These are phyloP conservation scores for Hyppa rectilinea DNA, from an alignment of 2,888 invertebrate species.

Conservation along the genomic window DNA sequence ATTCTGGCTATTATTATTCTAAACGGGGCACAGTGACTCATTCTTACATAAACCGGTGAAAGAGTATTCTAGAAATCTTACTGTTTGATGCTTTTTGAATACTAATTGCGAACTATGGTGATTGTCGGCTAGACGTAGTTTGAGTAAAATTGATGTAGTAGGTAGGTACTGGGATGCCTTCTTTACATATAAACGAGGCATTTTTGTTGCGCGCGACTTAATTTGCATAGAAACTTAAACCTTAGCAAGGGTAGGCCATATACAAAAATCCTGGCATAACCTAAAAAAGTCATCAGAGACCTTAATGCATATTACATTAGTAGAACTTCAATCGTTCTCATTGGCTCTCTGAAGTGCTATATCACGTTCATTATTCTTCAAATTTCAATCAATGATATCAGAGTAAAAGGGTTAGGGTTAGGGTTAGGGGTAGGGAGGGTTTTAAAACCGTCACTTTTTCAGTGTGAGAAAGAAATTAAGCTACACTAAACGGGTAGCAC, in stretches of 20 bases:
- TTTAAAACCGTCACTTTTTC: too few relatives aligned
- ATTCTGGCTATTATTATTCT: constrained; percentile 65
- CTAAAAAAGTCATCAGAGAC: background rate
- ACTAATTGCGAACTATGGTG: constrained; percentile 37
- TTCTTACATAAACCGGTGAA: constrained; percentile 69
- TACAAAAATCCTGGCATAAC: background rate
- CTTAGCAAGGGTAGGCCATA: background rate
- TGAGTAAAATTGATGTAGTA: background rate
- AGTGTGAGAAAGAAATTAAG: too few relatives aligned
- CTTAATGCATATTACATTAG: too few relatives aligned
- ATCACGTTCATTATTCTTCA: too few relatives aligned
- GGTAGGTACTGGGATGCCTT: background rate
- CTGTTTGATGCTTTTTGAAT: constrained; percentile 56
- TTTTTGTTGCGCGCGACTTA: background rate
- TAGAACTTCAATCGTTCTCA: too few relatives aligned
- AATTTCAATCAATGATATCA: too few relatives aligned
- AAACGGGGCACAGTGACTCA: constrained; percentile 66
- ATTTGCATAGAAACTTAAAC: constrained; percentile 9
- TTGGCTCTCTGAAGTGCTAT: too few relatives aligned
- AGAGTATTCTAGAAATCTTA: constrained; percentile 66
- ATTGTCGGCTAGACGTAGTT: constrained; percentile 28
- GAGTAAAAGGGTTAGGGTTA: too few relatives aligned
- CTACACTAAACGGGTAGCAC: too few relatives aligned
- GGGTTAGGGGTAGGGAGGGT: too few relatives aligned
- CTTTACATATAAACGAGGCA: background rate